Evolutionary conservation across 1,140 invertebrate species (phyloP).

Genomic region (Cecropterus lyciades): DNA sequence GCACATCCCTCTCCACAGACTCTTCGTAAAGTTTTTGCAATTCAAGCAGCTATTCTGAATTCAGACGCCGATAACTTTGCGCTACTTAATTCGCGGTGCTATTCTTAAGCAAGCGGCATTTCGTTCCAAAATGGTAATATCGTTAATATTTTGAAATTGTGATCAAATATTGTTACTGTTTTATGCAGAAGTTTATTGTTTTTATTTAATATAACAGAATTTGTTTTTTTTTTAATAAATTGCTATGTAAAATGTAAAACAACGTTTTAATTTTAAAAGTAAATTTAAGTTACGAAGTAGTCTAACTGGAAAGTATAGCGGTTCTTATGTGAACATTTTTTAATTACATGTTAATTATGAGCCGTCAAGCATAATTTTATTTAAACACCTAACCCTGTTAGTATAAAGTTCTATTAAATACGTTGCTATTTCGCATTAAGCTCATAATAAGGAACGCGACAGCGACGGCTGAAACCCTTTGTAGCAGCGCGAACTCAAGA

Average conservation of each 20-base stretch:
- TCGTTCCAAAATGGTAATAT: slow-evolving; percentile 7
- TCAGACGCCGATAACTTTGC: slow-evolving; percentile 33
- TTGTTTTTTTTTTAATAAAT: no score
- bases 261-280: no score
- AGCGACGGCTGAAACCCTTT: slow-evolving; percentile 57
- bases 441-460: slow-evolving; percentile 66
- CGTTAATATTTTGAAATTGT: background rate
- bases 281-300: background rate
- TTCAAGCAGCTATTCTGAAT: slow-evolving; percentile 43
- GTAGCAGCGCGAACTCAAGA: slow-evolving; percentile 51
- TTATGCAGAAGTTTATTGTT: no score
- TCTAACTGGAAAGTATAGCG: slow-evolving; percentile 3
- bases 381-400: slow-evolving; percentile 50
- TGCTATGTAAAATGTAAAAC: no score
- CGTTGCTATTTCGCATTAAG: slow-evolving; percentile 67
- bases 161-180: background rate
- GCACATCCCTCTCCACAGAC: slow-evolving; percentile 58
- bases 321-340: slow-evolving; percentile 5
- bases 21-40: slow-evolving; percentile 50
- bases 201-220: no score
- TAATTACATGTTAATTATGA: slow-evolving; percentile 6
- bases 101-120: slow-evolving; percentile 9
- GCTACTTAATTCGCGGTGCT: slow-evolving; percentile 28
- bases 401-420: slow-evolving; percentile 70
- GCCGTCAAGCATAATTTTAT: slow-evolving; percentile 55